Evolutionary conservation across 1,140 invertebrate genomes (phyloP).

Genomic region (Trichoplusia ni): DNA sequence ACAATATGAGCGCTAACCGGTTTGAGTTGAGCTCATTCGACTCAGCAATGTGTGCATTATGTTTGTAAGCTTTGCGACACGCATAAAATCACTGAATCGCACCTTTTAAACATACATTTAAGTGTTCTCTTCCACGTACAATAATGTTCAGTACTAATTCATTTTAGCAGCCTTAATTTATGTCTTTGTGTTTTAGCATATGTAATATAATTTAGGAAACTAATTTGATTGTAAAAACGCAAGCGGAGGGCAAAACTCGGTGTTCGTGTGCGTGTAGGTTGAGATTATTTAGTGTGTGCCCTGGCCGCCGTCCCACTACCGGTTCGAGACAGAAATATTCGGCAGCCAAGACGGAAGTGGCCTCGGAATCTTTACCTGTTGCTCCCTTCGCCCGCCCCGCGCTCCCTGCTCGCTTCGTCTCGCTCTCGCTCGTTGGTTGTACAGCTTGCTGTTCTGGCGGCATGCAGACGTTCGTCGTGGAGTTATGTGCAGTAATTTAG

Average conservation of each 20-base stretch:
- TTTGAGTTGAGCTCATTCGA: constrained; percentile 65
- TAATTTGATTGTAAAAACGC: neutral
- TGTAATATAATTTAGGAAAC: neutral
- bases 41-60: constrained; percentile 36
- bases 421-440: constrained; percentile 46
- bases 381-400: constrained; percentile 76
- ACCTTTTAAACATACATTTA: neutral
- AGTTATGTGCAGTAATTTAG: constrained; percentile 72
- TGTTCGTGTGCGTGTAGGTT: constrained; percentile 43
- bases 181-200: neutral
- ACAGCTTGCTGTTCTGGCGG: constrained; percentile 43
- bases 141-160: too few species aligned
- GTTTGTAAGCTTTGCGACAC: constrained; percentile 35
- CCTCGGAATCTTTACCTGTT: constrained; percentile 82
- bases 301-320: constrained; percentile 78
- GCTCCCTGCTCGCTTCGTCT: constrained; percentile 52
- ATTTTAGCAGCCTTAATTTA: neutral
- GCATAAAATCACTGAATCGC: constrained; percentile 25
- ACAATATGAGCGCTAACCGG: constrained; percentile 73
- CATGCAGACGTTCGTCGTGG: constrained; percentile 48
- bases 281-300: constrained; percentile 55
- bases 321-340: constrained; percentile 81
- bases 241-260: neutral
- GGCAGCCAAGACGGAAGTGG: constrained; percentile 81
- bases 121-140: neutral